Conservation (phyloP, 1,140 invertebrate genomes). For the Drosophila mayri region DNA sequence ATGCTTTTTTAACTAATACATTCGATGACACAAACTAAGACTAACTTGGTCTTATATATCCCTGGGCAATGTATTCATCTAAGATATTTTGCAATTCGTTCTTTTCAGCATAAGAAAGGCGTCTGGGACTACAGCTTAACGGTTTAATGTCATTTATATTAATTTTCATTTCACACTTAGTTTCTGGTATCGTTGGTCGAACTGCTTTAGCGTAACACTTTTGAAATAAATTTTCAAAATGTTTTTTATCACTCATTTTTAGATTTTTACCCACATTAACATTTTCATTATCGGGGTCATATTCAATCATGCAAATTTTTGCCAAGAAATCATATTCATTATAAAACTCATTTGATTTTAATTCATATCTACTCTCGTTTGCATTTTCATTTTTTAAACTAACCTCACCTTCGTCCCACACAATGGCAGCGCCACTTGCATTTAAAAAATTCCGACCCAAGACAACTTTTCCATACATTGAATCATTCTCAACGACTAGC, state of each 20-base stretch:
- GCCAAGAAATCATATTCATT: not conserved
- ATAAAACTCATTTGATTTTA: not conserved
- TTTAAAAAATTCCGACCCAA: not conserved
- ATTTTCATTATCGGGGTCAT: not conserved
- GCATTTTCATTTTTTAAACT: slow-evolving; percentile 1
- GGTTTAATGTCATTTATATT: not conserved
- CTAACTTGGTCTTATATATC: not conserved
- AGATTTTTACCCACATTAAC: not conserved
- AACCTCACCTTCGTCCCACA: not conserved
- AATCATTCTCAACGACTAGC: not conserved
- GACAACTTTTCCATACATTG: not conserved
- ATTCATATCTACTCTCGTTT: not conserved
- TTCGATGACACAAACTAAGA: not conserved
- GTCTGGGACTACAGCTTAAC: not conserved
- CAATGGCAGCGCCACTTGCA: not conserved
- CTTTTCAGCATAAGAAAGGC: not conserved
- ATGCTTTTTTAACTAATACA: not conserved
- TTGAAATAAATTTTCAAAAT: not conserved
- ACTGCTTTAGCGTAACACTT: not conserved
- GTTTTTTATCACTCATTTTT: not conserved
- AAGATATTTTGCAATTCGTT: not conserved
- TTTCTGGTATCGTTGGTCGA: not conserved
- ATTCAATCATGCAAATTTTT: not conserved
- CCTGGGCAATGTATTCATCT: not conserved
- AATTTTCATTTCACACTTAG: not conserved